Percentiles rank a stretch among this genome's conserved stretches.
Evolutionary conservation across 2,797 vertebrate genomes (phyloP).

Genomic region (Onychomys torridus): DNA sequence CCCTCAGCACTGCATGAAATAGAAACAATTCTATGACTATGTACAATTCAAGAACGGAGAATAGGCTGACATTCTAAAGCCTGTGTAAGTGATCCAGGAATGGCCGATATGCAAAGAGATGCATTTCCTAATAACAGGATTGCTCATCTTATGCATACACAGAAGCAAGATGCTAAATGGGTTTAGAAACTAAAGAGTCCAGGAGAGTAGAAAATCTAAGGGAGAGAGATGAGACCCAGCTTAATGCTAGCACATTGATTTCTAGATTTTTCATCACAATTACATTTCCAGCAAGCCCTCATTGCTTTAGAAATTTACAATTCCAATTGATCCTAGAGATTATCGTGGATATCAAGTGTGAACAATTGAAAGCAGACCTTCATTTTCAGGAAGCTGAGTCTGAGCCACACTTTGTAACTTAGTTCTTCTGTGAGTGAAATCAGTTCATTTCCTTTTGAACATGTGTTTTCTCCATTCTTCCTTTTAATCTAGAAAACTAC

Average conservation of each 20-base stretch:
- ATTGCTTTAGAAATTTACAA: slow-evolving; percentile 33
- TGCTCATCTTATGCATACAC: background rate
- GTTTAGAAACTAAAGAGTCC: background rate
- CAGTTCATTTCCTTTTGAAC: slow-evolving; percentile 22
- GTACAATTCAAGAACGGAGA: slow-evolving; percentile 21
- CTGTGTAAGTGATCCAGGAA: background rate
- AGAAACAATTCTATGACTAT: slow-evolving; percentile 40
- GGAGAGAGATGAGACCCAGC: background rate
- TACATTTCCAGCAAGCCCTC: slow-evolving; percentile 33
- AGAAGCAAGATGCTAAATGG: slow-evolving; percentile 16
- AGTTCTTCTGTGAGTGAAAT: background rate
- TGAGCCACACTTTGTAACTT: slow-evolving; percentile 25
- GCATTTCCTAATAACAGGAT: background rate
- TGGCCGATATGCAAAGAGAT: background rate
- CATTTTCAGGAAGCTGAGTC: slow-evolving; percentile 13
- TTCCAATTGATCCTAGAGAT: slow-evolving; percentile 29
- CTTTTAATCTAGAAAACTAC: background rate
- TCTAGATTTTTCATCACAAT: slow-evolving; percentile 38
- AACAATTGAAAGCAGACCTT: slow-evolving; percentile 25
- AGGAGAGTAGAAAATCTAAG: slow-evolving; percentile 26
- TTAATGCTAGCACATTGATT: slow-evolving; percentile 44
- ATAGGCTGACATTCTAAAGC: slow-evolving; percentile 6
- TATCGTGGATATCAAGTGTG: background rate
- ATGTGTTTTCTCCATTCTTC: background rate
- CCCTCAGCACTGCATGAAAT: background rate